A percentile compares a stretch with the other conserved stretches of the same genome.
Evolutionary conservation across 1,140 invertebrate genomes (phyloP).

Genomic region (Drosophila lini): DNA sequence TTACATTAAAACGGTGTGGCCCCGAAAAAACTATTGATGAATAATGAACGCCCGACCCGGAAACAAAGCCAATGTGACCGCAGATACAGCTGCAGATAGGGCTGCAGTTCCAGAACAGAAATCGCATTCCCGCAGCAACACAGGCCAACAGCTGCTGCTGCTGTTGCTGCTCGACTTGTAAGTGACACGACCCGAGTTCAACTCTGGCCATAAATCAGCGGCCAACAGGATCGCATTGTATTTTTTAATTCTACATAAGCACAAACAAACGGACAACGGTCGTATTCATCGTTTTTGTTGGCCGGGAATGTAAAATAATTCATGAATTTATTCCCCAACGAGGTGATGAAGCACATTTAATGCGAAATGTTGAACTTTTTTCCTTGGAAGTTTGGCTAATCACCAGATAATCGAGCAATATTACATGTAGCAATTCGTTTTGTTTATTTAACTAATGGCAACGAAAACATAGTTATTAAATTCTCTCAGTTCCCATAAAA

Average conservation of each 20-base stretch:
- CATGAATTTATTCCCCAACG: conserved; percentile 12
- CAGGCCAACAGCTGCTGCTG: conserved; percentile 14
- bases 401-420: neutral
- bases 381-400: neutral
- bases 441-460: neutral
- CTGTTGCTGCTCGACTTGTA: conserved; percentile 32
- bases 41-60: conserved; percentile 51
- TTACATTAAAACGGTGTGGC: conserved; percentile 51
- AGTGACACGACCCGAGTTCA: conserved; percentile 45
- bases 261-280: conserved; percentile 25
- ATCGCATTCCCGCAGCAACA: conserved; percentile 14
- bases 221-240: conserved; percentile 23
- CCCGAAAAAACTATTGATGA: conserved; percentile 55
- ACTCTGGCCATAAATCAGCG: conserved; percentile 54
- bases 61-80: conserved; percentile 57
- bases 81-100: conserved; percentile 30
- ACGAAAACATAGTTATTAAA: neutral
- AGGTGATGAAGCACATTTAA: conserved; percentile 9
- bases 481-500: neutral
- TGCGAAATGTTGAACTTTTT: neutral
- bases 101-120: conserved; percentile 1
- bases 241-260: conserved; percentile 36
- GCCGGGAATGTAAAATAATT: conserved; percentile 38
- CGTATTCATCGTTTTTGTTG: conserved; percentile 47
- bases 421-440: neutral